phyloP scores from a whole-genome alignment of 23 tunicate species.

The Trididemnum miniatum region DNA sequence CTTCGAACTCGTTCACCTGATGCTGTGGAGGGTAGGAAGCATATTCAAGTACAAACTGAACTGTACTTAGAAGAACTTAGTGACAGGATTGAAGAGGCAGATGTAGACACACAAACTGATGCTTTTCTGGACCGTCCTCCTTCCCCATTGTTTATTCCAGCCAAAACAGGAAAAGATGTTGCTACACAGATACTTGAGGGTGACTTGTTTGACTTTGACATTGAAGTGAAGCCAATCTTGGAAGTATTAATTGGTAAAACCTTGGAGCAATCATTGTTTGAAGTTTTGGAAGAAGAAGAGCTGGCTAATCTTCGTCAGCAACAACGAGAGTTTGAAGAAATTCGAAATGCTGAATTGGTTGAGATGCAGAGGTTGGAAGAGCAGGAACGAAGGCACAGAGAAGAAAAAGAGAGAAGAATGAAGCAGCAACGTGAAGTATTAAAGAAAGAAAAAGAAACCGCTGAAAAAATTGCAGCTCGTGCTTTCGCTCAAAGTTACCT shows the following conservation, averaged over 20 bases:
- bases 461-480: constrained; percentile 97
- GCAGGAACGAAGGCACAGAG: constrained; percentile 89
- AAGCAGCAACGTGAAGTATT: constrained; percentile 90
- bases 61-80: constrained; percentile 89
- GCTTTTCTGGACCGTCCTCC: constrained; percentile 96
- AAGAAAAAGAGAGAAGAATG: constrained; percentile 93
- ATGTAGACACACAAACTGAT: constrained; percentile 93
- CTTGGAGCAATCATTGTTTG: constrained; percentile 86
- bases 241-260: constrained; percentile 97
- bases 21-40: constrained; percentile 89
- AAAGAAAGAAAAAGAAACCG: constrained; percentile 90
- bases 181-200: constrained; percentile 88
- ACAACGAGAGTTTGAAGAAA: constrained; percentile 90
- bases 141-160: constrained; percentile 88
- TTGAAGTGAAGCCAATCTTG: constrained; percentile 97
- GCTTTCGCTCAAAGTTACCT: constrained; percentile 97
- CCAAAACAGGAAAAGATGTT: constrained; percentile 91
- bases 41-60: constrained; percentile 91
- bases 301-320: constrained; percentile 89
- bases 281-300: constrained; percentile 97
- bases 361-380: constrained; percentile 96
- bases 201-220: constrained; percentile 90
- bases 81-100: constrained; percentile 96
- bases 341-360: constrained; percentile 89
- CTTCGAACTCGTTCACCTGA: constrained; percentile 82